Conservation (phyloP, 2,797 vertebrate genomes). For the Melopsittacus undulatus region DNA sequence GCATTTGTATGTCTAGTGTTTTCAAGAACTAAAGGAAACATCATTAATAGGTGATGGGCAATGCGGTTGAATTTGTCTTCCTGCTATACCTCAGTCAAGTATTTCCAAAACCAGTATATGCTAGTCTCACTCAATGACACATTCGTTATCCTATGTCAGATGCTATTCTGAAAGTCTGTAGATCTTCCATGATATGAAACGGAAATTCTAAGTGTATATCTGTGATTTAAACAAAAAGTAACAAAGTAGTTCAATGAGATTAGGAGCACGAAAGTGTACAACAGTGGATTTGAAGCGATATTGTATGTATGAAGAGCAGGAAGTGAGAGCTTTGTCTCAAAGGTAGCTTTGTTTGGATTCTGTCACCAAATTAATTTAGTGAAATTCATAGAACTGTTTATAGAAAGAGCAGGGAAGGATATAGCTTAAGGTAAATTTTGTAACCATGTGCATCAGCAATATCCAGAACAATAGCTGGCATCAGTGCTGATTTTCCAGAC, state of each 20-base stretch:
- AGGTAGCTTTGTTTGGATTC: neutral
- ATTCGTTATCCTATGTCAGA: neutral
- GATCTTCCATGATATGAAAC: neutral
- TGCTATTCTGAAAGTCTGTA: neutral
- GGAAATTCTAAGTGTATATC: neutral
- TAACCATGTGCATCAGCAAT: neutral
- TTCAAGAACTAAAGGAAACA: neutral
- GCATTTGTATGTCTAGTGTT: neutral
- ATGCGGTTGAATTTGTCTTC: neutral
- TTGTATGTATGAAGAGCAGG: neutral
- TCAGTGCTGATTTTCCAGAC: neutral
- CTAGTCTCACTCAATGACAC: neutral
- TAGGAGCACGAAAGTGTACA: neutral
- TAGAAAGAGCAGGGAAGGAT: neutral
- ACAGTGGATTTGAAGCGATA: neutral
- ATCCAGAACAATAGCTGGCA: neutral
- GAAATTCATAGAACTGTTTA: neutral
- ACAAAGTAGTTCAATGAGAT: neutral
- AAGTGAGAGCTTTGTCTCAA: neutral
- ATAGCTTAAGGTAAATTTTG: neutral
- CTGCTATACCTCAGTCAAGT: neutral
- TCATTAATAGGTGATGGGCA: neutral
- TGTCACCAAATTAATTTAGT: neutral
- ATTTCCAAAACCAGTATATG: neutral
- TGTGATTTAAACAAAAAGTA: neutral